Percentiles rank a stretch among this genome's conserved stretches.
phyloP scores from a whole-genome alignment of 64 coral and sea anemone species.

The Stichodactyla mertensii region DNA sequence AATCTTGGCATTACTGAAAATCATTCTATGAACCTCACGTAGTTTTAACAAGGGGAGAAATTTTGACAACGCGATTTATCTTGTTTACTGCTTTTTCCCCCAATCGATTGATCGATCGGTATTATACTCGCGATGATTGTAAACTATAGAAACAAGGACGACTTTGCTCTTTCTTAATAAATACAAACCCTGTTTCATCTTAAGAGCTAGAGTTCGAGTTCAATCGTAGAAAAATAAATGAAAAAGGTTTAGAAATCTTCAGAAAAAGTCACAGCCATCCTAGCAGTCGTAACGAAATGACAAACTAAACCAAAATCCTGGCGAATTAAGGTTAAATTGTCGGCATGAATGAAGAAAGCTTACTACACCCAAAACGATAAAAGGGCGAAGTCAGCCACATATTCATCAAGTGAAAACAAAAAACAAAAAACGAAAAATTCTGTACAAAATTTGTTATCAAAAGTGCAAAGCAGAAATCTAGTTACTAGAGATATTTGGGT shows the following conservation, averaged over 20 bases:
- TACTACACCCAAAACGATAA: constrained; percentile 7
- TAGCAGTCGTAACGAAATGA: background rate
- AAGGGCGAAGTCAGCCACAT: background rate
- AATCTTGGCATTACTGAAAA: background rate
- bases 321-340: constrained; percentile 16
- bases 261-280: background rate
- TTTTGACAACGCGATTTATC: background rate
- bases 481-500: constrained; percentile 8
- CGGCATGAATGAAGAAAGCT: background rate
- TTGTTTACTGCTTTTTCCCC: background rate
- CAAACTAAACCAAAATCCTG: background rate
- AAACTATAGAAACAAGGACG: too few species aligned
- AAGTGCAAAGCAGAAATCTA: background rate
- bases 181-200: background rate
- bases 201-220: background rate
- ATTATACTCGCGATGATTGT: too few species aligned
- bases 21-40: background rate
- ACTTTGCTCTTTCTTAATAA: too few species aligned
- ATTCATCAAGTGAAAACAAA: background rate
- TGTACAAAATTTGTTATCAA: background rate
- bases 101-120: background rate
- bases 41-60: background rate
- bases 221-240: background rate
- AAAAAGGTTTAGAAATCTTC: background rate
- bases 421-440: background rate